Base-by-base conservation (phyloP, 2,888 invertebrate genomes). In the Hoplodrina blanda region DNA sequence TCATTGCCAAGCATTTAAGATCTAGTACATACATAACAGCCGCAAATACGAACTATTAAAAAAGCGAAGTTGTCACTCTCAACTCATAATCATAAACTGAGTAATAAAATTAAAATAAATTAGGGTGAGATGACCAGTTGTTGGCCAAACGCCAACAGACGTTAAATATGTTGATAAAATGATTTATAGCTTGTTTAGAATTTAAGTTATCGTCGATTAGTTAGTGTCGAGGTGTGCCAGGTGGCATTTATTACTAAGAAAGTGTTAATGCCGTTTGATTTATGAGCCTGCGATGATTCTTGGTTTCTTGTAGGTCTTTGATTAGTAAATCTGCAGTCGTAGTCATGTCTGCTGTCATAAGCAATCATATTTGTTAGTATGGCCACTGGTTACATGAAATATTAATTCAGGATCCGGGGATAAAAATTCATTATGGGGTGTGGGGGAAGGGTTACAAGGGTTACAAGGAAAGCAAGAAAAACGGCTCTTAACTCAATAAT, bases 71-170 rank as follows among this genome's bases (percentile, higher is more conserved):
- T 84, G 71, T 84, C 84, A 61, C 80, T 81, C 63, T 15, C 72
- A 66, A 68, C 62, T 67, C 62, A 71, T 84, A 77, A 79, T 82
- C 69, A 44, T 85, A 78, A 85, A 81, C 25, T 30, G 56, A 65
- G 62, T 61, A 71, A 84, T 84, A 84, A 84, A 78, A 84, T 85
- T 65, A 72, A 75, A 80, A 79, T 85, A 77, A 85, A 83, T 85
- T 78, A 78, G 41, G 56, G 62, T 68, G 61, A 75, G 49, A 71
- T 62, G 67, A 64, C 57, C 76, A 69, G 20, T 75, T 30, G 25
- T 57, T 84, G 84, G 84, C 68, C 0, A 4, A 2, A 7, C 7
- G 78, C 84, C 84, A 84, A 57, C 25, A 19, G 54, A 8, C 19
- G 60, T 75, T 81, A 68, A 62, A 80, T 68, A 63, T 63, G 75